Base-by-base conservation (phyloP, 2,113 vertebrate genomes). In the Malurus alboscapulatus region DNA sequence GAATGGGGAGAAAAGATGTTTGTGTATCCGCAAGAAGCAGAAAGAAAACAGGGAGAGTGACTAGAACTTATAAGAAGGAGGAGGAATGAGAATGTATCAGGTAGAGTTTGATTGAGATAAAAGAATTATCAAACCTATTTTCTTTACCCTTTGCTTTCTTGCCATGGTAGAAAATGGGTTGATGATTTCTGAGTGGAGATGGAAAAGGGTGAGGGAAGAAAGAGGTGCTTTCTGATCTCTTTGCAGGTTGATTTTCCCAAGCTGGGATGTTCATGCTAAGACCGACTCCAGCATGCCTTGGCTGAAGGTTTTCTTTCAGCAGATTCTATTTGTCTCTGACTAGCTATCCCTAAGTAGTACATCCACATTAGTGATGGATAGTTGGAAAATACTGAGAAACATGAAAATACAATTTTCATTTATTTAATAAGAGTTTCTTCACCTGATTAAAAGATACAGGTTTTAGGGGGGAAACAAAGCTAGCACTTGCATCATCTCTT, bases 391-490 rank as follows among this genome's bases (percentile, higher is more conserved):
- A 89, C 4, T 12, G 36, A 69, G 63, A 65, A 42, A 50, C 7
- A 29, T 30, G 5, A 65, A 21, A 84, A 75, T 44, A 22, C 6
- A 30, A 62, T 77, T 74, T 81, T 53, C 2, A 34, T 50, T 8
- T 8, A 2, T 30, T 84, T 42, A 75, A 50, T 10, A 44, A 17
- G 16, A 81, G 5, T 27, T 87, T 74, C 20, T 14, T 75, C 72
- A 45, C 8, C 6, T 61, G 4, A 66, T 74, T 51, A 82, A 81
- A 88, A 81, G 7, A 25, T 21, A 10, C 0, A 4, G 4, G 1
- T 5, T 55, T 67, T 4, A 0, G 9, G 3, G 2, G 1, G 7
- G 24, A 44, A 88, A 53, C 18, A 78, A 74, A 78, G 3, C 6
- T 36, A 45, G 6, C 4, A 29, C 38, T 73, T 88, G 20, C 18